phyloP scores from a whole-genome alignment of 2,113 vertebrate species.

The Pteropus alecto region DNA sequence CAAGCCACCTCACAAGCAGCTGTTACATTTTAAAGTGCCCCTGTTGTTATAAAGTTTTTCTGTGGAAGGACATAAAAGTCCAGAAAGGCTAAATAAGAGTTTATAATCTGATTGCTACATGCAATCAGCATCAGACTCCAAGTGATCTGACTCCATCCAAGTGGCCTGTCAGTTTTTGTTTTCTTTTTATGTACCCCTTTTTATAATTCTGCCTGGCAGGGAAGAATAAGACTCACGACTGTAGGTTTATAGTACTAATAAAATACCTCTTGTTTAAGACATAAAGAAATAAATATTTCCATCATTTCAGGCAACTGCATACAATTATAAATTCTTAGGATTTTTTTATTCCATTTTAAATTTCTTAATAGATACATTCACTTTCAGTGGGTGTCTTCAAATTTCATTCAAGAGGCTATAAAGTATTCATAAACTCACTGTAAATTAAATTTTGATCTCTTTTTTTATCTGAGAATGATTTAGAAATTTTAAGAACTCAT shows the following conservation, averaged over 20 bases:
- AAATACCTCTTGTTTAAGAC: neutral
- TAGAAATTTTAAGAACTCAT: neutral
- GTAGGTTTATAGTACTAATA: neutral
- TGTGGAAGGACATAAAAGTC: neutral
- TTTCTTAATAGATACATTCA: neutral
- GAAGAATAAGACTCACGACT: neutral
- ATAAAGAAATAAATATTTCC: neutral
- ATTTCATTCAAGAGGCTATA: neutral
- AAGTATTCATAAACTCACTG: neutral
- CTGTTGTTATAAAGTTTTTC: neutral
- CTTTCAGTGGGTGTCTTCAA: neutral
- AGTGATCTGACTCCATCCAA: neutral
- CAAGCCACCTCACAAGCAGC: neutral
- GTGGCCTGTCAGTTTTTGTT: neutral
- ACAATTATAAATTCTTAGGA: neutral
- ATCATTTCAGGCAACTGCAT: neutral
- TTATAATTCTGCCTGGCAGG: neutral
- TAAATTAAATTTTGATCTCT: neutral
- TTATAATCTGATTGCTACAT: neutral
- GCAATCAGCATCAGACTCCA: neutral
- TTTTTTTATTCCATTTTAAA: neutral
- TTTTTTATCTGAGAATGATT: neutral
- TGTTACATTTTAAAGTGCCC: neutral
- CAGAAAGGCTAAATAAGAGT: neutral
- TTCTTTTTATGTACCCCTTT: neutral